These are phyloP conservation scores for Colius striatus DNA, from an alignment of 2,113 vertebrate genomes.

Conservation along the genomic window DNA sequence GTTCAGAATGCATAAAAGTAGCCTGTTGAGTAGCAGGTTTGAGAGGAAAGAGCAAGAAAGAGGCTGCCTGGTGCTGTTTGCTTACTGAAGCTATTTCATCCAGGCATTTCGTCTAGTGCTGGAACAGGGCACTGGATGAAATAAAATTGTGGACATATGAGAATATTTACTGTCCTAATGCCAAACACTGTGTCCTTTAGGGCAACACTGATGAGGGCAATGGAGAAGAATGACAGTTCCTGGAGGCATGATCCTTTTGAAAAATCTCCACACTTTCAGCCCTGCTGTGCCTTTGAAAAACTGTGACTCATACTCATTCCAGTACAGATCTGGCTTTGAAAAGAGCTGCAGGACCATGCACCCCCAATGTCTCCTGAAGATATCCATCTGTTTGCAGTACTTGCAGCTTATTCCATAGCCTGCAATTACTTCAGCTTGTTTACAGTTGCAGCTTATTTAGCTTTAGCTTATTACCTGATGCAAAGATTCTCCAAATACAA, in stretches of 20 bases:
- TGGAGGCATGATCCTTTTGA: conserved; percentile 3
- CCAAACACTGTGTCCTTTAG: background rate
- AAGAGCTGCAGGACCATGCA: background rate
- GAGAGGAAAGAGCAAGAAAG: background rate
- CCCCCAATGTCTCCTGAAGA: background rate
- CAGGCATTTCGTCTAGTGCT: background rate
- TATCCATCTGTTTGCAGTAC: background rate
- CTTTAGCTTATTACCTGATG: background rate
- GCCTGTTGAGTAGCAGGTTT: background rate
- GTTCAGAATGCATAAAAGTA: background rate
- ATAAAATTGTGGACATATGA: background rate
- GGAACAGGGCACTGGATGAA: background rate
- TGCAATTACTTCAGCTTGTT: background rate
- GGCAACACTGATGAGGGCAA: background rate
- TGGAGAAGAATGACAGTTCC: conserved; percentile 30
- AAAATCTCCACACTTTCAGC: background rate
- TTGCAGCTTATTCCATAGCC: background rate
- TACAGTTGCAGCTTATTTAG: background rate
- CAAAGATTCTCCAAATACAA: background rate
- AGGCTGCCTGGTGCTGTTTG: background rate
- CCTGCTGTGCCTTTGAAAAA: conserved; percentile 31
- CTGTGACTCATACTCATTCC: background rate
- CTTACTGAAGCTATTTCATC: background rate
- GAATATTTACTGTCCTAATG: background rate
- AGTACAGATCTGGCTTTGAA: background rate